phyloP scores from a whole-genome alignment of 2,113 vertebrate genomes.

The Antechinus flavipes region DNA sequence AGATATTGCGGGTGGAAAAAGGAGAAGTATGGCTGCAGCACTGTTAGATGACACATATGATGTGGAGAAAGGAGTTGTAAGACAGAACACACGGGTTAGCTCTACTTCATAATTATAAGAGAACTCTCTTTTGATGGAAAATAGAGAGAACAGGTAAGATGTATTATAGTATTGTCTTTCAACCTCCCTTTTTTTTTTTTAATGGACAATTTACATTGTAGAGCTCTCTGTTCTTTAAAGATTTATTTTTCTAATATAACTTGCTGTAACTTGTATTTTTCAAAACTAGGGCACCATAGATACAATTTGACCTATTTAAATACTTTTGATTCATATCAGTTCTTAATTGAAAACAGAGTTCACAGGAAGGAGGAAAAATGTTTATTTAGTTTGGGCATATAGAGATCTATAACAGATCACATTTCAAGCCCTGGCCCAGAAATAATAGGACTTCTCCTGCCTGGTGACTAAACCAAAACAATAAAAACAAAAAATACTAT shows the following conservation, averaged over 20 bases:
- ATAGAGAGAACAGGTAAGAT: neutral
- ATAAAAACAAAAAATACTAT: too few species aligned
- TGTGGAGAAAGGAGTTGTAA: neutral
- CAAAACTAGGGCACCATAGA: neutral
- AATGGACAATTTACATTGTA: neutral
- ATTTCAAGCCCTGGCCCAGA: neutral
- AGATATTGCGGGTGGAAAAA: neutral
- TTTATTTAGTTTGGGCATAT: neutral
- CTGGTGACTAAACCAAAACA: neutral
- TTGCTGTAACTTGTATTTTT: neutral
- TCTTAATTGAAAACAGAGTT: neutral
- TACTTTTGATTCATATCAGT: neutral
- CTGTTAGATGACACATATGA: neutral
- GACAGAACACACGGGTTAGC: neutral
- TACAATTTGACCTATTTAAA: neutral
- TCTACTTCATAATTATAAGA: neutral
- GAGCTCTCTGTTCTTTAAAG: neutral
- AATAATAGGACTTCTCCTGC: neutral
- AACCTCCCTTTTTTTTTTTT: neutral
- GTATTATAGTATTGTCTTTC: neutral
- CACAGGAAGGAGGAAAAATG: neutral
- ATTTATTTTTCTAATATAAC: neutral
- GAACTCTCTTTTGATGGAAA: neutral
- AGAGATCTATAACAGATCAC: neutral
- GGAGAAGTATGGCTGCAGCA: neutral